Evolutionary conservation across 37 sponge, comb jelly and placozoan species (phyloP).

Genomic region (Mnemiopsis leidyi): DNA sequence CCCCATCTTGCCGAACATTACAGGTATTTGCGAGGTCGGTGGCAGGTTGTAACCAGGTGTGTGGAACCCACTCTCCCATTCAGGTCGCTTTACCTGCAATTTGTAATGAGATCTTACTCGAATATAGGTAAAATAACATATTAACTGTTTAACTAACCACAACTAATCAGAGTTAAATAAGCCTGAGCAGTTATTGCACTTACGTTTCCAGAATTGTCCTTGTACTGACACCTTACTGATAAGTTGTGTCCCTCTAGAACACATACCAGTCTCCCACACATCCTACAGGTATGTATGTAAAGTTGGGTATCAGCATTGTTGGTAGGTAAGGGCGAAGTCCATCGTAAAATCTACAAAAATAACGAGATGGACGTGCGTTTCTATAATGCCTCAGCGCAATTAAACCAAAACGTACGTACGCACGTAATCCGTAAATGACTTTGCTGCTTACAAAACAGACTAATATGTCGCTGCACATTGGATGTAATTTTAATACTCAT

Average conservation of each 20-base stretch:
- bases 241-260: neutral
- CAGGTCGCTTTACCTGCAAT: neutral
- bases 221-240: conserved; percentile 7
- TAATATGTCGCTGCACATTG: too few species aligned
- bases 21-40: conserved; percentile 29
- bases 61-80: conserved; percentile 23
- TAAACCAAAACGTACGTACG: too few species aligned
- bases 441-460: too few species aligned
- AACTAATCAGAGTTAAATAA: too few species aligned
- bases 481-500: too few species aligned
- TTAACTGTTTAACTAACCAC: too few species aligned
- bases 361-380: neutral
- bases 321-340: neutral
- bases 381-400: too few species aligned
- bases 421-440: too few species aligned
- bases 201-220: neutral
- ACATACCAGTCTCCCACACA: conserved; percentile 42
- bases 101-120: too few species aligned
- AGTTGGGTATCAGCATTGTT: neutral
- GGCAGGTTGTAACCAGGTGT: conserved; percentile 33
- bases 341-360: neutral
- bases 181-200: neutral
- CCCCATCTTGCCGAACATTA: conserved; percentile 33
- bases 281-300: neutral
- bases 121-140: too few species aligned